phyloP scores from a whole-genome alignment of 64 coral and sea anemone species.

The Anthopleura sola region DNA sequence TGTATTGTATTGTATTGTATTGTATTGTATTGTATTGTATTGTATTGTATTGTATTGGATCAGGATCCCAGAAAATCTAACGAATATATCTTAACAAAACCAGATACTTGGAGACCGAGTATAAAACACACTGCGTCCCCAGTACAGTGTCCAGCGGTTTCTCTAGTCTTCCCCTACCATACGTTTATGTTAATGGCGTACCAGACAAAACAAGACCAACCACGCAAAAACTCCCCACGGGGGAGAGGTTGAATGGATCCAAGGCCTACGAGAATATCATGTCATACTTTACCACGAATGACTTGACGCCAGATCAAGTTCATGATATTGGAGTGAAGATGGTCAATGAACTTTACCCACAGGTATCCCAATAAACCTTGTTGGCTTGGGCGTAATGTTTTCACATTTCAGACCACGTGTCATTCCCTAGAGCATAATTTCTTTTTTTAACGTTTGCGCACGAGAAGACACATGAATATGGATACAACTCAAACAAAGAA shows the following conservation, averaged over 20 bases:
- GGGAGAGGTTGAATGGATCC: constrained; percentile 57
- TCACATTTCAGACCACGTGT: too few species aligned
- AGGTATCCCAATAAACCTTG: constrained; percentile 46
- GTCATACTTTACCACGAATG: constrained; percentile 76
- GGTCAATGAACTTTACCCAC: constrained; percentile 46
- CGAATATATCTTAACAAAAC: not conserved
- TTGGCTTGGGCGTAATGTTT: too few species aligned
- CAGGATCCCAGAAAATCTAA: not conserved
- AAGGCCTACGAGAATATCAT: constrained; percentile 65
- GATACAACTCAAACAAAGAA: too few species aligned
- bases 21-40: too few species aligned
- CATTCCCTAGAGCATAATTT: too few species aligned
- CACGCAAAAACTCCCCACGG: constrained; percentile 44
- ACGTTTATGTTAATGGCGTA: constrained; percentile 73
- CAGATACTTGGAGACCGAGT: constrained; percentile 70
- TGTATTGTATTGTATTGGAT: too few species aligned
- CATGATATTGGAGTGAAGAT: constrained; percentile 38
- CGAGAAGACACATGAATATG: too few species aligned
- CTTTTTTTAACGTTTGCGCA: too few species aligned
- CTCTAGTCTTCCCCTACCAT: constrained; percentile 59
- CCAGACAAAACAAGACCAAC: constrained; percentile 46
- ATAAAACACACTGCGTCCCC: constrained; percentile 76
- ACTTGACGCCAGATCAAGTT: constrained; percentile 54
- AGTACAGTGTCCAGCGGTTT: constrained; percentile 92
- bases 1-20: too few species aligned